Evolutionary conservation across 2,113 vertebrate genomes (phyloP).

Genomic region (Paratilapia polleni): DNA sequence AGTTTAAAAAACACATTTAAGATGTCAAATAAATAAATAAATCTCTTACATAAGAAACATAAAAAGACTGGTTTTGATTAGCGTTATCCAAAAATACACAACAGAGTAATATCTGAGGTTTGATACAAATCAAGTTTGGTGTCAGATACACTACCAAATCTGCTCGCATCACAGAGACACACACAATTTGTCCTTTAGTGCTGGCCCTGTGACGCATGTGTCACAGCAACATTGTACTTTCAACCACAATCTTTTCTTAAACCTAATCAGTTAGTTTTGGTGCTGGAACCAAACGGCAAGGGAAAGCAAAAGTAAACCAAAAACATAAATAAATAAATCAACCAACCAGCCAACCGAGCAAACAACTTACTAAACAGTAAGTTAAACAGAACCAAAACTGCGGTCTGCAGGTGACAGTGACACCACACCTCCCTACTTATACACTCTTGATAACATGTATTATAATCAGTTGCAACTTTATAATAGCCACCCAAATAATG

Average conservation of each 20-base stretch:
- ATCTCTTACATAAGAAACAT: not conserved
- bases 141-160: not conserved
- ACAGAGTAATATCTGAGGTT: not conserved
- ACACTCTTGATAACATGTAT: not conserved
- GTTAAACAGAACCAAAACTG: not conserved
- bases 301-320: not conserved
- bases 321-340: not conserved
- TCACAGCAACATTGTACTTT: not conserved
- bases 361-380: not conserved
- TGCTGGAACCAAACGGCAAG: not conserved
- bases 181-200: not conserved
- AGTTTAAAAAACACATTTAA: not conserved
- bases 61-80: not conserved
- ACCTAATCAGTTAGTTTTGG: not conserved
- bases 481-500: not conserved
- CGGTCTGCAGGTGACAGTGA: not conserved
- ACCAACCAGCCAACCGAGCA: not conserved
- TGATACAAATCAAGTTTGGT: not conserved
- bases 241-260: not conserved
- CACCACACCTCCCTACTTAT: not conserved
- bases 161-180: not conserved
- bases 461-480: not conserved
- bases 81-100: not conserved
- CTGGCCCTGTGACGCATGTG: not conserved
- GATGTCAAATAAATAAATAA: not conserved